phyloP scores from a whole-genome alignment of 2,113 vertebrate genomes.

The Butorides virescens region DNA sequence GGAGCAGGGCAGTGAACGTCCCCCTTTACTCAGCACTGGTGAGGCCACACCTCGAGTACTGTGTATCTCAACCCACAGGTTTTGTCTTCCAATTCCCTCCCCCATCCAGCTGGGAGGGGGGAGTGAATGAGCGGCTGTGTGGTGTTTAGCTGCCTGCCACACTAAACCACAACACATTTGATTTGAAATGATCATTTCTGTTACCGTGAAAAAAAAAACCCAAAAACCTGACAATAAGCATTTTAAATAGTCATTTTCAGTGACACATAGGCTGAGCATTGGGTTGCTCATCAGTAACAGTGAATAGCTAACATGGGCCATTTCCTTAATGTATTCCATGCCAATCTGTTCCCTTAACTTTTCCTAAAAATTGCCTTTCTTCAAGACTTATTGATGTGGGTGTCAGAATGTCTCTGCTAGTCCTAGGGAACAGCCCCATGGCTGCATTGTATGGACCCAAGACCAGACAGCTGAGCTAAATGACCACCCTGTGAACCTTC shows the following conservation, averaged over 20 bases:
- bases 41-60: too few relatives aligned
- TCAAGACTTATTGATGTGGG: rapidly evolving
- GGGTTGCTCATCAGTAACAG: not conserved
- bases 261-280: rapidly evolving
- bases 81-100: too few relatives aligned
- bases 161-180: not conserved
- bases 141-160: too few relatives aligned
- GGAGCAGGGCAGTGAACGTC: too few relatives aligned
- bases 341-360: not conserved
- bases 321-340: not conserved
- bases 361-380: not conserved
- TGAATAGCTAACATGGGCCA: rapidly evolving
- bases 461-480: not conserved
- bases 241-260: not conserved
- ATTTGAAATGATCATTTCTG: rapidly evolving
- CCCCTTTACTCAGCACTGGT: too few relatives aligned
- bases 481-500: not conserved
- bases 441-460: not conserved
- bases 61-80: too few relatives aligned
- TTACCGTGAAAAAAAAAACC: not conserved
- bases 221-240: rapidly evolving
- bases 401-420: not conserved
- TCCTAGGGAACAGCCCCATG: not conserved
- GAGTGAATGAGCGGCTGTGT: too few relatives aligned
- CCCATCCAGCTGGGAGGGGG: too few relatives aligned